A percentile compares a stretch with the other conserved stretches of the same genome.
Evolutionary conservation across 2,888 invertebrate species (phyloP).

Genomic region (Malthinus flaveolus): DNA sequence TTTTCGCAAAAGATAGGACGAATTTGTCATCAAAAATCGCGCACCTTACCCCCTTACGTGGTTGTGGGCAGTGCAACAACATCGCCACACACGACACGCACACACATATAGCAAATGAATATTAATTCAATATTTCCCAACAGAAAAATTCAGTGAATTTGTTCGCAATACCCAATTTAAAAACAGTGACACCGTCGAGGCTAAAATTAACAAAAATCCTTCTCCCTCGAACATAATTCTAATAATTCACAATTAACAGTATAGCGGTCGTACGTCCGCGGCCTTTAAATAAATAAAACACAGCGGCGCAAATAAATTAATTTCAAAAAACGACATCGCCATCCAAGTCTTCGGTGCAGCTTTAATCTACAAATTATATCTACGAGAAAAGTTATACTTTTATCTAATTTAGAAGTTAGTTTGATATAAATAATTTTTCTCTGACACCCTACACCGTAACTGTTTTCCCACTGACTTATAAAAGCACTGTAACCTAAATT

Average conservation of each 20-base stretch:
- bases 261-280: constrained; percentile 38
- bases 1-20: not conserved
- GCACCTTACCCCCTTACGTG: too few relatives aligned
- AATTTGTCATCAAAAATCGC: constrained; percentile 2
- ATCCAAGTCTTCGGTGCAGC: constrained; percentile 37
- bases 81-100: not conserved
- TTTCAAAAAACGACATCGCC: constrained; percentile 43
- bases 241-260: constrained; percentile 50
- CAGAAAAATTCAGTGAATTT: constrained; percentile 49
- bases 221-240: constrained; percentile 48
- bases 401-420: constrained; percentile 51
- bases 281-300: constrained; percentile 48
- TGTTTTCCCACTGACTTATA: constrained; percentile 6
- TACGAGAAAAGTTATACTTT: constrained; percentile 50
- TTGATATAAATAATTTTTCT: constrained; percentile 27
- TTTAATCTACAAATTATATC: constrained; percentile 45
- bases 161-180: constrained; percentile 42
- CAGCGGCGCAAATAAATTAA: constrained; percentile 45
- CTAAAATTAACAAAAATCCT: constrained; percentile 41
- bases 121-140: constrained; percentile 52
- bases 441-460: constrained; percentile 19
- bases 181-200: constrained; percentile 32
- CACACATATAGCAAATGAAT: constrained; percentile 44
- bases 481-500: not conserved
- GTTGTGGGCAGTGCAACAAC: not conserved